Percentiles rank a stretch among this genome's conserved stretches.
These are phyloP conservation scores for Slavum lentiscoides DNA, from an alignment of 2,888 invertebrate species.

Conservation along the genomic window DNA sequence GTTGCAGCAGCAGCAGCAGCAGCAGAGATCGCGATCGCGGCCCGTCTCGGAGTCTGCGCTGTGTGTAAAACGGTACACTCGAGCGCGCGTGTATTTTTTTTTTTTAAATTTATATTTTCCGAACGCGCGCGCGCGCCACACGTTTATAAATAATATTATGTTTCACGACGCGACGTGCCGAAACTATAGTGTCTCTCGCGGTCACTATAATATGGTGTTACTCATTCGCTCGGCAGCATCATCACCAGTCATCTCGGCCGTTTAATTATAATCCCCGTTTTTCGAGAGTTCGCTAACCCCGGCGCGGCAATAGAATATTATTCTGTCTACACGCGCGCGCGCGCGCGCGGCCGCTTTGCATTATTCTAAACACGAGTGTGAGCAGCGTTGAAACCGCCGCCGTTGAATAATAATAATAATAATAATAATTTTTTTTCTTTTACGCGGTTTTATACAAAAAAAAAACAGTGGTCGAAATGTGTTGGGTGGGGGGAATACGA, in stretches of 20 bases:
- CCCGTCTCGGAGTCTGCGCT: background rate
- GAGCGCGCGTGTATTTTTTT: background rate
- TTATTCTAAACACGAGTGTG: background rate
- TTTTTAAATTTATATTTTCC: background rate
- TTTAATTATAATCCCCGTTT: slow-evolving; percentile 39
- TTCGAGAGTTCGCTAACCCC: slow-evolving; percentile 40
- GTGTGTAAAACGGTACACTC: background rate
- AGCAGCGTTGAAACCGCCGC: too few relatives aligned
- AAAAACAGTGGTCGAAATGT: too few relatives aligned
- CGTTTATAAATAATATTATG: slow-evolving; percentile 26
- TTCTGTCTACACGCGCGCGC: background rate
- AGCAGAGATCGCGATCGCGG: too few relatives aligned
- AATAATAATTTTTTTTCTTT: too few relatives aligned
- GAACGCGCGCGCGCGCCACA: background rate
- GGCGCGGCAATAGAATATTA: background rate
- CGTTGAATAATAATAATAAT: too few relatives aligned
- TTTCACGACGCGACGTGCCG: background rate
- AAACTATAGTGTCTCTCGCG: too few relatives aligned
- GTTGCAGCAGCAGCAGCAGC: too few relatives aligned
- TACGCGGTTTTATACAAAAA: too few relatives aligned
- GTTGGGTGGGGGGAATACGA: too few relatives aligned
- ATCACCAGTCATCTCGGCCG: background rate
- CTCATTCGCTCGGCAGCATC: background rate
- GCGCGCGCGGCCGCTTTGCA: too few relatives aligned
- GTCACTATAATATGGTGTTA: too few relatives aligned